phyloP scores from a whole-genome alignment of 2,113 vertebrate species.

The Puntigrus tetrazona region DNA sequence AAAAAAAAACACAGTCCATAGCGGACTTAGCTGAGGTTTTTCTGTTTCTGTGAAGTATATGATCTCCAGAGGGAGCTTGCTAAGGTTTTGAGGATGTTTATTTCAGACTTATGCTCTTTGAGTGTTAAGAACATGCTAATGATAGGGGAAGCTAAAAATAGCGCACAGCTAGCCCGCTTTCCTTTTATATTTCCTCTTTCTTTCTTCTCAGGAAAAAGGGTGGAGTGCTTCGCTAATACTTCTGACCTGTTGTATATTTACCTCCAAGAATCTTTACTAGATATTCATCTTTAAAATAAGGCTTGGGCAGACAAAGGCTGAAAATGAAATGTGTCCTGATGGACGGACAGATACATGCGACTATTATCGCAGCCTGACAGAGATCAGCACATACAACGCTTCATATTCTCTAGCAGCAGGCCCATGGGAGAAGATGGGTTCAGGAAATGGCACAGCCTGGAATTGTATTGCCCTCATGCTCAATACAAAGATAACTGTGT shows the following conservation, averaged over 20 bases:
- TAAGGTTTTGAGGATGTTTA: slow-evolving; percentile 44
- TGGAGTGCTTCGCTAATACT: slow-evolving; percentile 55
- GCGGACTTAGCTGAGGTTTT: slow-evolving; percentile 14
- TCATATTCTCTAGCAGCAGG: slow-evolving; percentile 34
- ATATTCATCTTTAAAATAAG: slow-evolving; percentile 28
- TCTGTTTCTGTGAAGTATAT: slow-evolving; percentile 14
- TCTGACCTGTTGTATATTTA: slow-evolving; percentile 39
- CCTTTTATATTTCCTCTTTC: neutral
- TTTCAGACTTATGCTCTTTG: slow-evolving; percentile 43
- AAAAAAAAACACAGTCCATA: neutral
- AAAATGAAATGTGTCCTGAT: slow-evolving; percentile 49
- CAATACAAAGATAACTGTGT: slow-evolving; percentile 29
- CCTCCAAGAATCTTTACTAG: slow-evolving; percentile 35
- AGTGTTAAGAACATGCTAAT: slow-evolving; percentile 50
- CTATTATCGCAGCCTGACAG: slow-evolving; percentile 37
- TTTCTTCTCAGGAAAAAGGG: slow-evolving; percentile 33
- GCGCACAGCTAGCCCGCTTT: slow-evolving; percentile 29
- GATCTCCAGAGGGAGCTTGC: slow-evolving; percentile 20
- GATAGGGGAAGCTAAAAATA: slow-evolving; percentile 50
- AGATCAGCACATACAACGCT: slow-evolving; percentile 8
- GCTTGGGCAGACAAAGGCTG: slow-evolving; percentile 36
- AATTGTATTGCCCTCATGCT: slow-evolving; percentile 38
- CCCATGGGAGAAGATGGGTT: slow-evolving; percentile 17
- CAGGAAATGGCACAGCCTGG: slow-evolving; percentile 34
- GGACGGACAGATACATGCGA: slow-evolving; percentile 48